Percentiles rank a stretch among this genome's conserved stretches.
These are phyloP conservation scores for Drosophila murphyi DNA, from an alignment of 1,140 invertebrate genomes.

Conservation along the genomic window DNA sequence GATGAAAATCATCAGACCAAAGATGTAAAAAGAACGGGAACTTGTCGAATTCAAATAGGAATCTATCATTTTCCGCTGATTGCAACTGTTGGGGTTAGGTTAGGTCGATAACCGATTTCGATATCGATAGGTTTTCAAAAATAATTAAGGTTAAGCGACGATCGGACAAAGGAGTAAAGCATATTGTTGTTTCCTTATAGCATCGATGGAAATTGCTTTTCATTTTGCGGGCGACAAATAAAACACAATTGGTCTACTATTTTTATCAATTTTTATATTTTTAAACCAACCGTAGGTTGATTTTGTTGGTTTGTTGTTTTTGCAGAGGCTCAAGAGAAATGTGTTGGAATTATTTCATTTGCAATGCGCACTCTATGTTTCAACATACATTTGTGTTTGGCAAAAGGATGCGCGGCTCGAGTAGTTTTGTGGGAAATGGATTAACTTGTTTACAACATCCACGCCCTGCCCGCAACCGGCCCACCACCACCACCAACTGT, in stretches of 20 bases:
- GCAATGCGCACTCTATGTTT: conserved; percentile 23
- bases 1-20: no score
- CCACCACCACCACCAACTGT: conserved; percentile 9
- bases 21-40: no score
- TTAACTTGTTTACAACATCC: not conserved
- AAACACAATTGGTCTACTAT: conserved; percentile 65
- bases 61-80: no score
- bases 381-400: conserved; percentile 32
- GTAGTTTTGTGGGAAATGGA: conserved; percentile 12
- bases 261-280: conserved; percentile 83
- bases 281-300: conserved; percentile 76
- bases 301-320: conserved; percentile 63
- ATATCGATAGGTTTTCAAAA: no score
- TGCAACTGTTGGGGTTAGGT: no score
- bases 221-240: conserved; percentile 19
- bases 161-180: not conserved
- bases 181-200: no score
- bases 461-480: not conserved
- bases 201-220: no score
- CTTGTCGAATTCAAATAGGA: no score
- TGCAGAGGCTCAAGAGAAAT: conserved; percentile 33
- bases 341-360: conserved; percentile 43
- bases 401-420: conserved; percentile 11
- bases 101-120: no score
- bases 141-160: no score